Evolutionary conservation across 2,888 invertebrate species (phyloP), one percentile per base, ranked within the genome.

Genomic region (Hirudinaria manillensis): DNA sequence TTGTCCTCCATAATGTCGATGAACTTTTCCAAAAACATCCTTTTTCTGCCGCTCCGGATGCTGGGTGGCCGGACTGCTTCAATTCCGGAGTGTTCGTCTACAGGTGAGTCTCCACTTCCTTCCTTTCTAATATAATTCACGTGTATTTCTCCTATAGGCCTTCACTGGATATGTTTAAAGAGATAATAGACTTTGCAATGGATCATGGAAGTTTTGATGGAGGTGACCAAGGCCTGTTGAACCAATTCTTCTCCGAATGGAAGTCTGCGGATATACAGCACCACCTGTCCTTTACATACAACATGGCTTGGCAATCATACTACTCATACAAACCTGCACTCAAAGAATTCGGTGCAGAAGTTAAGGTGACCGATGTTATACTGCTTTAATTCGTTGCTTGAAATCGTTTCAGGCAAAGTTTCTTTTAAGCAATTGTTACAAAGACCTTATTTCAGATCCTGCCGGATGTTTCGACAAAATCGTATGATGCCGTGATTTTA

Each of bases 1-100:
- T 99, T 89, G 92, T 97, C 56, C 85, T 99, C 81, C 91, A 92
- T 88, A 96, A 98, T 86, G 90, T 92, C 85, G 99, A 99, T 86
- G 99, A 99, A 86, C 87, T 99, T 73, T 98, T 99, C 84, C 93
- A 96, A 78, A 89, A 93, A 70, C 96, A 97, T 82, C 96, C 98
- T 86, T 86, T 98, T 7, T 96, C 97, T 0, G 98, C 98, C 0
- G 94, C 95, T 6, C 95, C 96, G 2, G 98, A 98, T 85, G 92
- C 81, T 92, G 87, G 96, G 82, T 98, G 97, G 98, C 98, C 98
- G 19, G 98, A 98, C 86, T 97, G 96, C 87, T 99, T 99, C 87
- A 99, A 99, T 87, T 94, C 95, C 0, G 97, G 97, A 76, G 98
- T 99, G 10, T 99, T 97, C 85, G 98, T 99, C 7, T 99, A 89